Evolutionary conservation across 2,888 invertebrate genomes (phyloP).

Genomic region (Acanthopleura granulata): DNA sequence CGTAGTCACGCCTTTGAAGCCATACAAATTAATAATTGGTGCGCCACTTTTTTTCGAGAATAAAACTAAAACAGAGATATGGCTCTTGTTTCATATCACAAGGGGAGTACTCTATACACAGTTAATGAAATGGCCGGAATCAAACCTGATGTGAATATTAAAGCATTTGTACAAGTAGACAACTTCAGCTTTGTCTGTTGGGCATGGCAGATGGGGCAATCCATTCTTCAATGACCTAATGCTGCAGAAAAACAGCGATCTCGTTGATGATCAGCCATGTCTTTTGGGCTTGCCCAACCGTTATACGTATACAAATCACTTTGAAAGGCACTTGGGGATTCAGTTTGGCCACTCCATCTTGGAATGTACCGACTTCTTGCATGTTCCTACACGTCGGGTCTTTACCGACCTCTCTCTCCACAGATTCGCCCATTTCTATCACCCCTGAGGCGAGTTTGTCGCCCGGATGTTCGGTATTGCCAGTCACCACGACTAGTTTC

Average conservation of each 20-base stretch:
- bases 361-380: conserved; percentile 42
- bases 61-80: no score
- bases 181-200: no score
- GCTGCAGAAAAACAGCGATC: conserved; percentile 58
- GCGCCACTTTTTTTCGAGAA: no score
- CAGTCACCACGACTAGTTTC: conserved; percentile 60
- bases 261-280: conserved; percentile 68
- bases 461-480: conserved; percentile 47
- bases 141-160: no score
- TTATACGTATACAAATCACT: conserved; percentile 64
- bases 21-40: no score
- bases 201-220: no score
- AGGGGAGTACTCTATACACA: no score
- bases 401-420: conserved; percentile 27
- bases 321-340: conserved; percentile 37
- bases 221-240: not conserved
- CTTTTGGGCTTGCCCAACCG: conserved; percentile 55
- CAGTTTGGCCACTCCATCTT: conserved; percentile 53
- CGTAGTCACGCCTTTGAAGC: no score
- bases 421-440: conserved; percentile 49
- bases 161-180: no score
- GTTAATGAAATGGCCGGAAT: no score
- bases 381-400: conserved; percentile 37
- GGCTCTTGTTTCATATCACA: no score
- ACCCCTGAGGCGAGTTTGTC: conserved; percentile 54